phyloP scores from a whole-genome alignment of 2,888 invertebrate species.

The Stenichneumon culpator region DNA sequence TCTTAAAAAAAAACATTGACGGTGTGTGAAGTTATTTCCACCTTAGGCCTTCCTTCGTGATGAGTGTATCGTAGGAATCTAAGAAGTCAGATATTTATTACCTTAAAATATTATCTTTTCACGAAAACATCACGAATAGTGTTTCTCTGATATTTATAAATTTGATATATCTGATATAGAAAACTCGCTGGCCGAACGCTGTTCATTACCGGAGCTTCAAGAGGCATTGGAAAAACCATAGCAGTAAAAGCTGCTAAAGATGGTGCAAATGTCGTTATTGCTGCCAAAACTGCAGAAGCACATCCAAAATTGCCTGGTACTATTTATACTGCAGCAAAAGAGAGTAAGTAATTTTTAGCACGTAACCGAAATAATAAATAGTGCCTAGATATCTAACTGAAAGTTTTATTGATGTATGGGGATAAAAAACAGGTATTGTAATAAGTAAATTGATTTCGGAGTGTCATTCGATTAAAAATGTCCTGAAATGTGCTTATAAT shows the following conservation, averaged over 20 bases:
- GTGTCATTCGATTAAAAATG: no score
- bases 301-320: slow-evolving; percentile 97
- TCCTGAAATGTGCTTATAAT: no score
- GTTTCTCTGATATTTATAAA: slow-evolving; percentile 9
- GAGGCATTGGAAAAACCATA: slow-evolving; percentile 98
- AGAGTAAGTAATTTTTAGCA: slow-evolving; percentile 88
- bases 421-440: no score
- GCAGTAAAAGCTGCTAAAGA: slow-evolving; percentile 96
- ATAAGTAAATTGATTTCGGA: no score
- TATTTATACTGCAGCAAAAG: slow-evolving; percentile 95
- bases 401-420: no score
- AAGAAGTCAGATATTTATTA: neutral
- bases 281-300: slow-evolving; percentile 95
- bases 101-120: neutral
- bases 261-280: slow-evolving; percentile 96
- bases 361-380: neutral
- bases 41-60: no score
- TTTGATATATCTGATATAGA: slow-evolving; percentile 82
- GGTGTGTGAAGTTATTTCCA: neutral
- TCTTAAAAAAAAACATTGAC: no score
- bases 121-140: neutral
- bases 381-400: neutral
- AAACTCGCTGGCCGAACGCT: slow-evolving; percentile 95
- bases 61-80: neutral
- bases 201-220: slow-evolving; percentile 98